phyloP scores from a whole-genome alignment of 2,888 invertebrate species.

The Gerris lacustris region DNA sequence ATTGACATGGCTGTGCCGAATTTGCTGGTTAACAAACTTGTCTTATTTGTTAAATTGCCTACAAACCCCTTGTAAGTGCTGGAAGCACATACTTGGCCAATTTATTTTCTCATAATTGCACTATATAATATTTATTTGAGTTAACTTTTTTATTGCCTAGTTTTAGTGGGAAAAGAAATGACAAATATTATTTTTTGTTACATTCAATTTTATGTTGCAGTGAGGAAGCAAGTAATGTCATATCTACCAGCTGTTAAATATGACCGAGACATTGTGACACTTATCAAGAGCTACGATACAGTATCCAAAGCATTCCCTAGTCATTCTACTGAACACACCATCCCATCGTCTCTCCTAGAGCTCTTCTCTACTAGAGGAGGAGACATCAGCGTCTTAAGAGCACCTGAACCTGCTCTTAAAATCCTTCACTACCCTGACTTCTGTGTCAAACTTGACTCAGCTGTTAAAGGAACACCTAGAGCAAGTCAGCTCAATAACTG shows the following conservation, averaged over 20 bases:
- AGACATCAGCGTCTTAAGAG: slow-evolving; percentile 59
- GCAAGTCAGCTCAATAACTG: slow-evolving; percentile 15
- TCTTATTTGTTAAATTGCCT: too few species aligned
- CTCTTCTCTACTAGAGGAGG: background rate
- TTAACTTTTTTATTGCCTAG: too few species aligned
- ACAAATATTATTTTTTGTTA: too few species aligned
- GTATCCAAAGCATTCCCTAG: background rate
- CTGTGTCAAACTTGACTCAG: slow-evolving; percentile 20
- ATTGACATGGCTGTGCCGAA: too few species aligned
- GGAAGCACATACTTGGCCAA: too few species aligned
- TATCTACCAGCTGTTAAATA: slow-evolving; percentile 48
- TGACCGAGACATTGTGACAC: slow-evolving; percentile 50
- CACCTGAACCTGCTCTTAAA: slow-evolving; percentile 66
- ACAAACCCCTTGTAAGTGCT: too few species aligned
- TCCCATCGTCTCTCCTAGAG: slow-evolving; percentile 36
- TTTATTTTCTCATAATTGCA: too few species aligned
- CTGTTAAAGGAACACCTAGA: slow-evolving; percentile 8
- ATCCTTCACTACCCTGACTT: slow-evolving; percentile 38
- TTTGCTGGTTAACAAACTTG: too few species aligned
- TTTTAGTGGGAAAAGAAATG: too few species aligned
- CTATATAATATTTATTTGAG: too few species aligned
- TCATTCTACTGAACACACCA: slow-evolving; percentile 35
- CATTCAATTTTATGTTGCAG: slow-evolving; percentile 38
- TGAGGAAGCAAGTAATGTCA: slow-evolving; percentile 47
- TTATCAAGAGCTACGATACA: slow-evolving; percentile 31